Conservation (phyloP, 2,113 vertebrate species). For the Scomber japonicus region DNA sequence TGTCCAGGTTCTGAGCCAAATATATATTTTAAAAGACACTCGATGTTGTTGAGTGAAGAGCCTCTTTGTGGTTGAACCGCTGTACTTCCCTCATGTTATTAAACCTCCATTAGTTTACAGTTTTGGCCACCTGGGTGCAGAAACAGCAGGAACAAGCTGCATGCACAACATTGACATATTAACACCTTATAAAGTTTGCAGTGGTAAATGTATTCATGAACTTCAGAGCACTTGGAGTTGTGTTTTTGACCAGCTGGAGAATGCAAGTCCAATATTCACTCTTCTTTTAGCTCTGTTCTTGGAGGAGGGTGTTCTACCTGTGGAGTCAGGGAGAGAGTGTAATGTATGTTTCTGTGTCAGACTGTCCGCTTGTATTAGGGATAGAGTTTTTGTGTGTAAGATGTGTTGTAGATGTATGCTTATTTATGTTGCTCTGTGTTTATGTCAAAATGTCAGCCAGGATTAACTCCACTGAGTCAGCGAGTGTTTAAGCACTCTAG, state of each 20-base stretch:
- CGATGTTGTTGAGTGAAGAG: background rate
- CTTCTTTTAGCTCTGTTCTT: background rate
- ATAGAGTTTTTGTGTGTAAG: constrained; percentile 49
- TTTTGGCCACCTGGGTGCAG: background rate
- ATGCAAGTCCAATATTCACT: no score
- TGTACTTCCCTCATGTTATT: background rate
- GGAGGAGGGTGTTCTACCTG: background rate
- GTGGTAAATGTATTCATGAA: no score
- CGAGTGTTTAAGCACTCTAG: constrained; percentile 26
- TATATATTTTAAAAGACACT: no score
- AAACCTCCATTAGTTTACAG: background rate
- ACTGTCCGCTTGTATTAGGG: constrained; percentile 47
- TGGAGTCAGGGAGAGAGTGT: constrained; percentile 25
- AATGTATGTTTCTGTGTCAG: constrained; percentile 53
- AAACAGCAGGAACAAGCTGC: background rate
- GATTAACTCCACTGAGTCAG: constrained; percentile 63
- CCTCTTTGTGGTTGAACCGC: background rate
- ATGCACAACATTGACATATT: background rate
- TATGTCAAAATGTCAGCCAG: constrained; percentile 61
- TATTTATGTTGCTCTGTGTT: constrained; percentile 62
- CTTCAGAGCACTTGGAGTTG: background rate
- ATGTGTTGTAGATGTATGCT: constrained; percentile 60
- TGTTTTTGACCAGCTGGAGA: background rate
- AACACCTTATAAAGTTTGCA: constrained; percentile 2
- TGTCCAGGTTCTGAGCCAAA: no score